Evolutionary conservation across 1,140 invertebrate genomes (phyloP), one percentile per base, ranked within the genome.

Genomic region (Penaeus chinensis): DNA sequence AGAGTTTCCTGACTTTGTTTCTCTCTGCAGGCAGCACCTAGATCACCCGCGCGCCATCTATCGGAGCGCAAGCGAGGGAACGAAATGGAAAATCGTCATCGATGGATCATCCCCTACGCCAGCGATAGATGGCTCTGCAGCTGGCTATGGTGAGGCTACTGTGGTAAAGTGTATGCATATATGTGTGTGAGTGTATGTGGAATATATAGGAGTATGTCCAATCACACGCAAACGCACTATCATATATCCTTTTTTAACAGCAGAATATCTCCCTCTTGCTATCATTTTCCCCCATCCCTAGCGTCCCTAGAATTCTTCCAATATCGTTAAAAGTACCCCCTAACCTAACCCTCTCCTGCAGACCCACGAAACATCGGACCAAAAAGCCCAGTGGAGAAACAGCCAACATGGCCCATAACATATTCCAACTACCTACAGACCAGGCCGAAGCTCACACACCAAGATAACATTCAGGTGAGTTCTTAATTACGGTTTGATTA

Each of bases 391-490:
- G 85, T 90, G 37, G 89, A 87, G 69, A 90, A 90, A 66, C 89
- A 90, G 61, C 89, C 89, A 1, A 90, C 89, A 18, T 90, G 89
- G 89, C 89, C 89, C 32, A 84, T 90, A 37, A 71, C 81, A 22
- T 79, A 89, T 71, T 69, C 76, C 79, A 85, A 90, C 69, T 81
- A 66, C 81, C 42, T 88, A 1, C 74, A 76, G 22, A 54, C 86
- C 3, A 63, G 89, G 19, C 89, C 89, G 8, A 85, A 78, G 24
- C 86, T 90, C 78, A 90, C 71, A 24, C 89, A 90, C 83, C 89
- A 90, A 60, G 86, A 90, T 78, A 90, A 90, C 76, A 88, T 88
- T 27, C 85, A 90, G 85, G 89, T 90, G 32, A n/a, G 89, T 42
- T n/a, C 27, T 74, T 16, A 5, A 54, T 54, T 54, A 54, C 2